A percentile compares a stretch with the other conserved stretches of the same genome.
phyloP scores from a whole-genome alignment of 2,888 invertebrate species.

The Heliconius ethilla region DNA sequence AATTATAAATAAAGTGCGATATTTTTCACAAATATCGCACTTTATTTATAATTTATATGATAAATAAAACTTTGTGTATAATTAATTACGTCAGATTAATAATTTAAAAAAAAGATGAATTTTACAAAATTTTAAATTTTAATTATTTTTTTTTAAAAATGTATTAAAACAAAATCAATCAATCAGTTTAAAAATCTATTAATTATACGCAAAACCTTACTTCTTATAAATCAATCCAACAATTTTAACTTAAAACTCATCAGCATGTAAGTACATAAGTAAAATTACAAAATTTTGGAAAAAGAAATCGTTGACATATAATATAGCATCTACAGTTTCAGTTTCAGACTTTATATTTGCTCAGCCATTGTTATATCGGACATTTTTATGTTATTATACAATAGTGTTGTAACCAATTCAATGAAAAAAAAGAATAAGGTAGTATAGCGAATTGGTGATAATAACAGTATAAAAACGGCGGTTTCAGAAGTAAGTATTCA shows the following conservation, averaged over 20 bases:
- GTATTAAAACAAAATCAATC: not conserved
- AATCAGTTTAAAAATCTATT: not conserved
- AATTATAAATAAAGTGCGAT: no score
- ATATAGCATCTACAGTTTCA: conserved; percentile 41
- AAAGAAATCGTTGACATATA: conserved; percentile 2
- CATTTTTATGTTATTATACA: not conserved
- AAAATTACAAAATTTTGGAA: conserved; percentile 26
- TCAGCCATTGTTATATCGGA: conserved; percentile 35
- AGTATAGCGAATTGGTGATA: conserved; percentile 7
- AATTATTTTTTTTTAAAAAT: no score
- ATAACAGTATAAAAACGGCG: not conserved
- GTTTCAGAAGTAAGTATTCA: conserved; percentile 16
- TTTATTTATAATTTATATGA: conserved; percentile 31
- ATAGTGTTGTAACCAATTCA: conserved; percentile 19
- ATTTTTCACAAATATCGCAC: conserved; percentile 31
- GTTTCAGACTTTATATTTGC: conserved; percentile 40
- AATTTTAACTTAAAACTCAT: conserved; percentile 30
- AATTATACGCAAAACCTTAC: conserved; percentile 28
- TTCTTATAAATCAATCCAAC: conserved; percentile 10
- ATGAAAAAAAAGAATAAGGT: conserved; percentile 7
- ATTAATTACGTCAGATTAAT: not conserved
- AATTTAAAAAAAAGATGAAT: not conserved
- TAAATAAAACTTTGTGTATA: conserved; percentile 29
- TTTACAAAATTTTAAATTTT: not conserved
- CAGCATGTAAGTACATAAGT: conserved; percentile 38